Base-by-base conservation (phyloP, 2,113 vertebrate species). In the Cranoglanis bouderius region DNA sequence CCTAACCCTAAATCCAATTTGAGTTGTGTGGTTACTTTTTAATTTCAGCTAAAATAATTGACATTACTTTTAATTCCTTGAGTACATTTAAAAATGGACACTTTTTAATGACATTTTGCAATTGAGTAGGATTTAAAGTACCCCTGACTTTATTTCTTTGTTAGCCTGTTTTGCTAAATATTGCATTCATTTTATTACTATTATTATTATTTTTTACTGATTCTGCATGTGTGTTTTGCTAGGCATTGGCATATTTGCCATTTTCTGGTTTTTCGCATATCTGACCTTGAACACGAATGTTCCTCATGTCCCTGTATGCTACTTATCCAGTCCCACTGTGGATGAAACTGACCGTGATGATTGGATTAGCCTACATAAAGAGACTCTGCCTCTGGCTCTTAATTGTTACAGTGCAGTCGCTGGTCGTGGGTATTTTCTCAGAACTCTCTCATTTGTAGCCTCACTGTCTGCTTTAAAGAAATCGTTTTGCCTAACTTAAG, bases 321-420 rank as follows among this genome's bases (percentile, higher is more conserved):
- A 9, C 82, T 84, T 16, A 21, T 81, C 57, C 6, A 29, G 0
- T 67, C 16, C 19, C 8, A 55, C n/a, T 38, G 74, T 83, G 82
- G 59, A 59, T 26, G 40, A 85, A 77, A 32, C 26, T 32, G 43
- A 32, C 6, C 40, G 0, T 78, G 55, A 46, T 88, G 55, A 85
- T 85, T 51, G 83, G 59, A 85, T 85, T 85, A 85, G 29, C 59
- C 40, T 67, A 67, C 61, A 85, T 85, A 32, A 49, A n/a, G 82
- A 65, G 21, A 14, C 35, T 63, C 59, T 67, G 83, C 61, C 26
- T 63, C 57, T 46, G 82, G 57, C 57, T 84, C 61, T 19, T 67
- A 67, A 67, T 85, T 67, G 61, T 85, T 63, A 16, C 38, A 40
- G 21, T 46, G 8, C 74, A 85, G 26, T 49, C 61, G 6, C 65